These are phyloP conservation scores for Podargus strigoides DNA, from an alignment of 2,797 vertebrate genomes.

Conservation along the genomic window DNA sequence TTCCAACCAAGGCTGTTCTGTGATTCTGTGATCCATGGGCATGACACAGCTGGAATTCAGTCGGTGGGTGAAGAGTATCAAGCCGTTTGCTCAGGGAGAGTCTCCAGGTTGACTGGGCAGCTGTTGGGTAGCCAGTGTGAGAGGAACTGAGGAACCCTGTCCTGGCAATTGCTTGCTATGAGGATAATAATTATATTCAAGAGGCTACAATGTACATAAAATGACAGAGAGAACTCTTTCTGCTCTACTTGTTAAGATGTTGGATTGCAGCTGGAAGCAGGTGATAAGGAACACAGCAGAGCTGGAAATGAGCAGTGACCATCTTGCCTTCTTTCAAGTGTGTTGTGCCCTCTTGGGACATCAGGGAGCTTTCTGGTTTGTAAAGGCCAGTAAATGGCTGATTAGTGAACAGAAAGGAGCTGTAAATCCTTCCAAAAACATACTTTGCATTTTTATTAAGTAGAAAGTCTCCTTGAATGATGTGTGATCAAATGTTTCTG, in stretches of 20 bases:
- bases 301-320: conserved; percentile 14
- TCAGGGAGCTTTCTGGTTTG: conserved; percentile 24
- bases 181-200: background rate
- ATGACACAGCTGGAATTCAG: background rate
- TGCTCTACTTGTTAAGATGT: background rate
- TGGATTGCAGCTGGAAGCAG: conserved; percentile 31
- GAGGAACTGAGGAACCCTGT: background rate
- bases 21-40: background rate
- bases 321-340: conserved; percentile 13
- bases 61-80: background rate
- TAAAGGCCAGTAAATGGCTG: conserved; percentile 37
- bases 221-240: background rate
- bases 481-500: conserved; percentile 7
- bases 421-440: conserved; percentile 43
- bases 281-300: conserved; percentile 1
- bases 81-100: background rate
- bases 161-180: background rate
- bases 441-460: conserved; percentile 48
- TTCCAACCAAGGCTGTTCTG: too few species aligned
- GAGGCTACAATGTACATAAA: background rate
- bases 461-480: conserved; percentile 26
- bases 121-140: background rate
- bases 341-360: background rate
- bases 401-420: conserved; percentile 39
- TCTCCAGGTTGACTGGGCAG: background rate